These are phyloP conservation scores for Linyphia triangularis DNA, from an alignment of 2,888 invertebrate genomes.

Conservation along the genomic window DNA sequence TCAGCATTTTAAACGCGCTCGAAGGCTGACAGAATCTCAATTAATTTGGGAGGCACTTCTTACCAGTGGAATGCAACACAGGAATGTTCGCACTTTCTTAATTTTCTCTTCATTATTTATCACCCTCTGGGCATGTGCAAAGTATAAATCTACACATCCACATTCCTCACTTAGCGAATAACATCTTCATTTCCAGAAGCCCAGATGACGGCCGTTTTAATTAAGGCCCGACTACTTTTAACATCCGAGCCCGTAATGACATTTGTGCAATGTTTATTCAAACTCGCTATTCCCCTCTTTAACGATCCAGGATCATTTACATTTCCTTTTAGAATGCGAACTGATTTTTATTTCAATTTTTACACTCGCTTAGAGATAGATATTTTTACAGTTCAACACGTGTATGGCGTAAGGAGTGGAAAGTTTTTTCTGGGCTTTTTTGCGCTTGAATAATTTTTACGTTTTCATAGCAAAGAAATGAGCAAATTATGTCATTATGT, in stretches of 20 bases:
- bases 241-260: constrained; percentile 27
- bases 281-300: constrained; percentile 17
- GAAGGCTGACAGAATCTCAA: constrained; percentile 23
- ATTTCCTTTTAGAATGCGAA: neutral
- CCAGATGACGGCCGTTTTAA: constrained; percentile 61
- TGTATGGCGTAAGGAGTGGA: neutral
- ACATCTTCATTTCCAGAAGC: constrained; percentile 48
- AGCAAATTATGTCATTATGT: constrained; percentile 22
- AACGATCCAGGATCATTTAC: constrained; percentile 30
- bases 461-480: constrained; percentile 21
- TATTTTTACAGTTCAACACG: neutral
- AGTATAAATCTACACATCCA: constrained; percentile 39
- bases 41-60: constrained; percentile 56
- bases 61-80: constrained; percentile 39
- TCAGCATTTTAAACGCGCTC: constrained; percentile 11
- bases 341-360: constrained; percentile 50
- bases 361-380: constrained; percentile 11
- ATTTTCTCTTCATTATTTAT: constrained; percentile 62
- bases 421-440: neutral
- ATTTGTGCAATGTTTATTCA: constrained; percentile 51
- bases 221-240: constrained; percentile 31
- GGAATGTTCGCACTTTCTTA: constrained; percentile 63
- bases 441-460: neutral
- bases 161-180: constrained; percentile 54
- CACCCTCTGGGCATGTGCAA: constrained; percentile 14